Base-by-base conservation (phyloP, 2,113 vertebrate species). In the Notechis scutatus region DNA sequence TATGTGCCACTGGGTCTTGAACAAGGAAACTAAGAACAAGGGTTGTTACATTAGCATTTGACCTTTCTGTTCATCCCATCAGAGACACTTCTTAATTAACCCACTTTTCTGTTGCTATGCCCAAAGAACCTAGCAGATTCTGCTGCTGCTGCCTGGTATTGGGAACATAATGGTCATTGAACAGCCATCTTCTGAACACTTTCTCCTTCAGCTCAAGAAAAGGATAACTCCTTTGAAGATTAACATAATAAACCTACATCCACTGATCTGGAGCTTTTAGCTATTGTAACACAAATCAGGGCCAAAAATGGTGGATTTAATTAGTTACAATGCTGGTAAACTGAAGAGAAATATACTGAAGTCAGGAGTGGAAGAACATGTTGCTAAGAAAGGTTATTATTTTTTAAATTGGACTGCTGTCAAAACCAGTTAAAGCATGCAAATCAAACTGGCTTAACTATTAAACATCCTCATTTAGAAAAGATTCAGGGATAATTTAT, bases 341-440 rank as follows among this genome's bases (percentile, higher is more conserved):
- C 50, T n/a, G 90, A 54, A 87, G 42, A 86, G 45, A n/a, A 90
- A 86, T n/a, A 24, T 56, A 42, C 20, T 47, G 29, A 59, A 21
- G 52, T 39, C 39, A 50, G 21, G 14, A 45, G 24, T 59, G 74
- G 59, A 39, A 39, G 6, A 90, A 15, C 74, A 87, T 90, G 93
- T 88, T 69, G 86, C 88, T 88, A 93, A 93, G 85, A 59, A 74
- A 26, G 47, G 39, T 91, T 88, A 91, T 21, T 81, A 61, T 29
- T 45, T 55, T 26, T 34, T 5, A 15, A 81, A 29, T 23, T 24
- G 59, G 85, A 50, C 50, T 21, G 20, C 50, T 91, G 24, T 61
- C 6, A 42, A 24, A 93, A 29, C 24, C 29, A 54, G 45, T 52
- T 91, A 57, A 59, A 47, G 20, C 74, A 15, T 4, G 47, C 34